Evolutionary conservation across 2,113 vertebrate genomes (phyloP).

Genomic region (Ivindomyrus marchei): DNA sequence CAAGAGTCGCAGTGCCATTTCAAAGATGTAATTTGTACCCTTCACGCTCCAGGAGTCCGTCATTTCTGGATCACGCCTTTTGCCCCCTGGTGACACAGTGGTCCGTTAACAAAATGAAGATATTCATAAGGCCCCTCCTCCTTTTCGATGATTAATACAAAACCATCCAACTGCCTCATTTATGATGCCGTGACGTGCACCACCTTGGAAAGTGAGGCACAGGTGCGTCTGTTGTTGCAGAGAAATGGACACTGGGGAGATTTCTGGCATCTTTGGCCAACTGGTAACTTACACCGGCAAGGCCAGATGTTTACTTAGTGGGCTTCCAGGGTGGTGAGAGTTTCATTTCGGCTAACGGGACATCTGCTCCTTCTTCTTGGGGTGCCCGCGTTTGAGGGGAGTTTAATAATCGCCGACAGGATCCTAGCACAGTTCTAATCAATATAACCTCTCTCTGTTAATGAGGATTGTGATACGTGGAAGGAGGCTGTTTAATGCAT

Average conservation of each 20-base stretch:
- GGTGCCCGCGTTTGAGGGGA: background rate
- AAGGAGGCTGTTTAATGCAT: background rate
- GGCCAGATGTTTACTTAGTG: conserved; percentile 33
- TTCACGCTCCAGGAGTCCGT: background rate
- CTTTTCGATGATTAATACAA: conserved; percentile 7
- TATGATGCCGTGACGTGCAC: background rate
- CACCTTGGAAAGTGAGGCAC: background rate
- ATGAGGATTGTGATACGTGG: conserved; percentile 14
- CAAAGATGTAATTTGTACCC: background rate
- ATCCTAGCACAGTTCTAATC: conserved; percentile 10
- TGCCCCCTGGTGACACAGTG: background rate
- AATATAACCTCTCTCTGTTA: conserved; percentile 1
- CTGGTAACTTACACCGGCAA: background rate
- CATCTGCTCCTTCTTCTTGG: conserved; percentile 20
- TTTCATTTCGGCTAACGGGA: conserved; percentile 2
- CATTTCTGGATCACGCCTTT: background rate
- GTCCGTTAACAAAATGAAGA: background rate
- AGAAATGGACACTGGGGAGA: conserved; percentile 10
- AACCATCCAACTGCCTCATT: background rate
- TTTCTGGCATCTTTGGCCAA: background rate
- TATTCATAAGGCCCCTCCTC: background rate
- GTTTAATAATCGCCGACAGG: conserved; percentile 14
- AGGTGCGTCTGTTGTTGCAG: conserved; percentile 16
- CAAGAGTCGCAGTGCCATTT: background rate
- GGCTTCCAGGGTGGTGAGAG: background rate